These are phyloP conservation scores for Incurvaria masculella DNA, from an alignment of 2,888 invertebrate species.

Conservation along the genomic window DNA sequence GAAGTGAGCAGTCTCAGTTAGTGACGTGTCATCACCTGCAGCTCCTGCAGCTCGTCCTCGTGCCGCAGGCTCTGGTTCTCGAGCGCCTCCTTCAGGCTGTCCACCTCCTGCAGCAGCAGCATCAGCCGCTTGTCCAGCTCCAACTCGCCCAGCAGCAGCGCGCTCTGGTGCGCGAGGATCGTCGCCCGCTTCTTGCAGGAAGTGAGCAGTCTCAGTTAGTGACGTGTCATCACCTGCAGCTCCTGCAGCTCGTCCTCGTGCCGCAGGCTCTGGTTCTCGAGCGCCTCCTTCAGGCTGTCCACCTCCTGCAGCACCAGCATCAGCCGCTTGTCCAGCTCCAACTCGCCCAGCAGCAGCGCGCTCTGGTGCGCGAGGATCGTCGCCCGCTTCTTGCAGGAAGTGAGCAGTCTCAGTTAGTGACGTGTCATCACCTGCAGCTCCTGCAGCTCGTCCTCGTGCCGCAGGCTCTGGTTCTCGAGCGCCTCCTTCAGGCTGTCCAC, in stretches of 20 bases:
- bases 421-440: slow-evolving; percentile 50
- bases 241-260: slow-evolving; percentile 57
- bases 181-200: slow-evolving; percentile 46
- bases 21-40: slow-evolving; percentile 55
- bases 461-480: slow-evolving; percentile 58
- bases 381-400: slow-evolving; percentile 44
- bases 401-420: too few relatives aligned
- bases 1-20: slow-evolving; percentile 27
- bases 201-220: too few relatives aligned
- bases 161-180: slow-evolving; percentile 66
- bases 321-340: slow-evolving; percentile 53
- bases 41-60: slow-evolving; percentile 52
- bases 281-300: slow-evolving; percentile 56
- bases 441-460: slow-evolving; percentile 55
- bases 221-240: slow-evolving; percentile 44
- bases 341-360: slow-evolving; percentile 60
- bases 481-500: slow-evolving; percentile 60
- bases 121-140: slow-evolving; percentile 53
- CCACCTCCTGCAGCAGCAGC: slow-evolving; percentile 59
- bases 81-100: slow-evolving; percentile 56
- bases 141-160: slow-evolving; percentile 60
- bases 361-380: slow-evolving; percentile 65
- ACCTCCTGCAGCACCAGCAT: slow-evolving; percentile 59
- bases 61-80: slow-evolving; percentile 60
- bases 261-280: slow-evolving; percentile 59